phyloP scores from a whole-genome alignment of 2,797 vertebrate species.

The Pristis pectinata region DNA sequence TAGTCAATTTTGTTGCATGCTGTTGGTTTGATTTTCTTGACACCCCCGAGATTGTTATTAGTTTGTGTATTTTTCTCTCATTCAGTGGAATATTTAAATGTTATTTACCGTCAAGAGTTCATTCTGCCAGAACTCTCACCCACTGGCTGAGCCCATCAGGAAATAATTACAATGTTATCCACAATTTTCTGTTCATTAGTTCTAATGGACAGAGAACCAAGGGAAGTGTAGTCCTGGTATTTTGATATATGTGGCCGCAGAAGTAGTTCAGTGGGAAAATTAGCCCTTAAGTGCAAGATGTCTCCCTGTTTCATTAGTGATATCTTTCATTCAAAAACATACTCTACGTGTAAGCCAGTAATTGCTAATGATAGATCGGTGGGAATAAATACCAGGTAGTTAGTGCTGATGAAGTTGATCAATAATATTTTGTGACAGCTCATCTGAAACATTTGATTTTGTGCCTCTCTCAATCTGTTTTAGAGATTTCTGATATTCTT shows the following conservation, averaged over 20 bases:
- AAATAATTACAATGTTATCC: not conserved
- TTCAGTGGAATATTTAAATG: not conserved
- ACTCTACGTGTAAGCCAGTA: not conserved
- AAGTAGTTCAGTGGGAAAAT: not conserved
- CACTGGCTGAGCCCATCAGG: not conserved
- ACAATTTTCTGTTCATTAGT: not conserved
- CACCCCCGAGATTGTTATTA: not conserved
- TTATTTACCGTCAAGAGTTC: not conserved
- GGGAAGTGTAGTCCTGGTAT: not conserved
- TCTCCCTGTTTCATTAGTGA: not conserved
- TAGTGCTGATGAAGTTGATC: conserved; percentile 26
- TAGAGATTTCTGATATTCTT: not conserved
- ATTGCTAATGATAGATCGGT: not conserved
- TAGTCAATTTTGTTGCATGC: not conserved
- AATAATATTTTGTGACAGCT: conserved; percentile 32
- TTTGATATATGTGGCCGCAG: not conserved
- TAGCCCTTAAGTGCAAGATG: not conserved
- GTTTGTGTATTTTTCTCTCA: not conserved
- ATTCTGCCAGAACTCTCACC: not conserved
- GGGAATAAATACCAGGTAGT: not conserved
- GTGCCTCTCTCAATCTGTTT: conserved; percentile 24
- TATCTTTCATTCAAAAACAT: not conserved
- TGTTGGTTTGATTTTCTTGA: conserved; percentile 4
- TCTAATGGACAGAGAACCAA: not conserved
- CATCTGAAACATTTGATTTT: conserved; percentile 25